Percentiles rank a stretch among this genome's conserved stretches.
Evolutionary conservation across 2,888 invertebrate genomes (phyloP).

Genomic region (Eueremaeus valkanovi): DNA sequence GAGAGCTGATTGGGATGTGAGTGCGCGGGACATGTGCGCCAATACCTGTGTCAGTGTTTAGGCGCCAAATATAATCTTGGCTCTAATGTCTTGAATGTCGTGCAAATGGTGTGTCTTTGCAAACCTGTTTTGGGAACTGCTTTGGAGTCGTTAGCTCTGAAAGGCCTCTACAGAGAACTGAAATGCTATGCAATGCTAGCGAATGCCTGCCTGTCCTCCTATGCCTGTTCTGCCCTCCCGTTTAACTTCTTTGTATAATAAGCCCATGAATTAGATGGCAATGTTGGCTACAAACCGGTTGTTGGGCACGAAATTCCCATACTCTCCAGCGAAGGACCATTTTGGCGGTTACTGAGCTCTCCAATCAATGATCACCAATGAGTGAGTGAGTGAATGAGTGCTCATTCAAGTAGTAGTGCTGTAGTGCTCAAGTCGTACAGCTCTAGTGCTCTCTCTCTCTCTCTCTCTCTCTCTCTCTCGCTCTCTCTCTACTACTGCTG

Average conservation of each 20-base stretch:
- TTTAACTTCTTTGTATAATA: constrained; percentile 2
- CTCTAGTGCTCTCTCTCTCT: neutral
- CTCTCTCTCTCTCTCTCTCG: neutral
- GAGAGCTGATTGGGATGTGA: neutral
- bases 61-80: constrained; percentile 15
- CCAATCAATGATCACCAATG: constrained; percentile 1
- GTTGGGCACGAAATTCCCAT: constrained; percentile 35
- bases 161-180: neutral
- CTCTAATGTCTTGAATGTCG: neutral
- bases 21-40: neutral
- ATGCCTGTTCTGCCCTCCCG: neutral
- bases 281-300: constrained; percentile 23
- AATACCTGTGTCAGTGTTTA: constrained; percentile 6
- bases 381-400: neutral
- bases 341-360: constrained; percentile 10
- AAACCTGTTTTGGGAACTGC: neutral
- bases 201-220: neutral
- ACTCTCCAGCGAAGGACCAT: constrained; percentile 29
- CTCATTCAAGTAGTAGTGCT: neutral
- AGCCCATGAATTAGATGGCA: neutral
- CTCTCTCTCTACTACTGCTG: no score
- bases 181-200: no score
- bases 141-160: neutral
- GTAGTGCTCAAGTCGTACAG: neutral
- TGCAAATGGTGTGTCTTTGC: neutral